These are phyloP conservation scores for Hoplostethus mediterraneus DNA, from an alignment of 2,797 vertebrate genomes.

Conservation along the genomic window DNA sequence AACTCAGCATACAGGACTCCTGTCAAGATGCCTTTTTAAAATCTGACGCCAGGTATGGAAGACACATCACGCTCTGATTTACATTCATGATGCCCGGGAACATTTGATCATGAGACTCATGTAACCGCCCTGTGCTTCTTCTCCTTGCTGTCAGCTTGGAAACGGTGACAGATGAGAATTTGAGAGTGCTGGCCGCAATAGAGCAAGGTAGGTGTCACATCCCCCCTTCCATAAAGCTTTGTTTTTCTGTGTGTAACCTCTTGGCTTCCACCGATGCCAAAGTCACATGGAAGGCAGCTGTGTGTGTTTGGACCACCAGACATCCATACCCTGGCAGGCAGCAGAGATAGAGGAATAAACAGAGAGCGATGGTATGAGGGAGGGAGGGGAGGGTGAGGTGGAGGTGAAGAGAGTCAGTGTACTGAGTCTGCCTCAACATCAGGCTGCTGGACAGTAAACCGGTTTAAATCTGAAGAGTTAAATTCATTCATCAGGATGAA, in stretches of 20 bases:
- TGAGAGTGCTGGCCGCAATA: slow-evolving; percentile 85
- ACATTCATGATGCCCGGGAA: too few relatives aligned
- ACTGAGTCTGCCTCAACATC: not conserved
- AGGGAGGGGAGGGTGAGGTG: not conserved
- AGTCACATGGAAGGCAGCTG: slow-evolving; percentile 34
- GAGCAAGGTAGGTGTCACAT: slow-evolving; percentile 81
- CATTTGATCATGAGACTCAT: too few relatives aligned
- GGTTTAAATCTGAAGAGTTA: too few relatives aligned
- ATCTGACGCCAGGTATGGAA: slow-evolving; percentile 81
- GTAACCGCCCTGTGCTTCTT: slow-evolving; percentile 12
- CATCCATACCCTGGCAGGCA: slow-evolving; percentile 24
- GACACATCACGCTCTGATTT: too few relatives aligned
- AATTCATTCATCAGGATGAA: not conserved
- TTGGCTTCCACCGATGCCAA: slow-evolving; percentile 3
- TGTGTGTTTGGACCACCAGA: slow-evolving; percentile 18
- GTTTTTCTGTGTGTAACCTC: not conserved
- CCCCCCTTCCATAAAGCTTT: not conserved
- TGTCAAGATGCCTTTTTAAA: slow-evolving; percentile 73
- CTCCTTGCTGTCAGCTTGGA: slow-evolving; percentile 76
- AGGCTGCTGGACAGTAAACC: too few relatives aligned
- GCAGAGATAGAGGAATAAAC: slow-evolving; percentile 23
- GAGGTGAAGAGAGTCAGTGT: not conserved
- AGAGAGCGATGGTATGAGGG: not conserved
- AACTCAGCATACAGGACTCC: slow-evolving; percentile 86
- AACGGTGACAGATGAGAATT: slow-evolving; percentile 81